phyloP scores from a whole-genome alignment of 2,888 invertebrate species.

The Phorcus lineatus region DNA sequence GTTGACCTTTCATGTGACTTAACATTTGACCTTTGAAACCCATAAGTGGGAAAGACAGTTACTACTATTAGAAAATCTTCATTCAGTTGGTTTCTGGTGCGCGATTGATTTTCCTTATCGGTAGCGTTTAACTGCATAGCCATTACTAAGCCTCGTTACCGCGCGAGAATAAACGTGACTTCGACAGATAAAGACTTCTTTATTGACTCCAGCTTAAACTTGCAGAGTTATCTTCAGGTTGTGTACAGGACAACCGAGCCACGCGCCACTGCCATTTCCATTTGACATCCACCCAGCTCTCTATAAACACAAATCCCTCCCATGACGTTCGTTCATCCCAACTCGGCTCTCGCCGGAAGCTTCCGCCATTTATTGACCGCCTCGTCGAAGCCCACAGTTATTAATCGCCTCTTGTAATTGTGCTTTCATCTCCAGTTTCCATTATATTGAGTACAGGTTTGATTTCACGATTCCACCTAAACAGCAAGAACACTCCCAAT shows the following conservation, averaged over 20 bases:
- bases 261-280: not conserved
- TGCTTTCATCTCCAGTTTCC: not conserved
- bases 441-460: no score
- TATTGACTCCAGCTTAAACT: not conserved
- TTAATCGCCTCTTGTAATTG: slow-evolving; percentile 4
- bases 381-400: not conserved
- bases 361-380: slow-evolving; percentile 8
- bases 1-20: no score
- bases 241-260: not conserved
- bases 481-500: no score
- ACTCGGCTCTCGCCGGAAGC: not conserved
- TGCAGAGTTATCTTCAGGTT: not conserved
- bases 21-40: no score
- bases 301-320: not conserved
- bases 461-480: no score
- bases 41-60: no score
- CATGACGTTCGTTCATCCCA: not conserved
- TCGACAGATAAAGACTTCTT: not conserved
- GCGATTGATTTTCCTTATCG: not conserved
- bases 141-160: not conserved
- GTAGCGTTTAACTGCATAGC: not conserved
- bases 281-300: not conserved
- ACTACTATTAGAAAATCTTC: no score
- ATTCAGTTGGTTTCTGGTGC: no score
- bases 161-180: not conserved